These are phyloP conservation scores for Heliornis fulica DNA, from an alignment of 2,113 vertebrate genomes.

Conservation along the genomic window DNA sequence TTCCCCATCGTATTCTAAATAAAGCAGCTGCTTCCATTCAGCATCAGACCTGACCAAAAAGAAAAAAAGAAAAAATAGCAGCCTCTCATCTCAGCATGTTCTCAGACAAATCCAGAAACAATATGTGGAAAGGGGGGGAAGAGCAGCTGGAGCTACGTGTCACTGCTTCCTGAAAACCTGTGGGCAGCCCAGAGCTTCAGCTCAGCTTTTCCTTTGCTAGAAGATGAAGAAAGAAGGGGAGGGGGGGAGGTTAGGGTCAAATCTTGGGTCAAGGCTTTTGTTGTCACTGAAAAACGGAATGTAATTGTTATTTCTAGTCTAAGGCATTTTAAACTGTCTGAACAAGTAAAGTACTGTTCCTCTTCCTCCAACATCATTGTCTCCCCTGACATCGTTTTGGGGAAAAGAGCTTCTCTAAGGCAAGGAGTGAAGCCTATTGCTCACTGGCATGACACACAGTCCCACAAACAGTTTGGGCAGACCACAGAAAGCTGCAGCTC, in stretches of 20 bases:
- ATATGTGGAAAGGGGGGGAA: conserved; percentile 61
- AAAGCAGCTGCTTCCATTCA: conserved; percentile 68
- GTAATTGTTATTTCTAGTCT: conserved; percentile 27
- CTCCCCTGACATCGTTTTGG: background rate
- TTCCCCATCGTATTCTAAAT: conserved; percentile 69
- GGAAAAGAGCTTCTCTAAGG: background rate
- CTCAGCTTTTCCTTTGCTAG: background rate
- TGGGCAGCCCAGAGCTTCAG: background rate
- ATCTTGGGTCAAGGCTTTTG: conserved; percentile 60
- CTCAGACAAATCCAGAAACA: conserved; percentile 67
- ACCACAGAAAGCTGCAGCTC: background rate
- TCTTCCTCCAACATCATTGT: background rate
- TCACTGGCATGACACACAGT: background rate
- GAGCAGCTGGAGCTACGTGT: conserved; percentile 23
- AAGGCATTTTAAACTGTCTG: background rate
- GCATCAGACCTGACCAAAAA: conserved; percentile 31
- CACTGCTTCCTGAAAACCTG: conserved; percentile 52
- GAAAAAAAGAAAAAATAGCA: background rate
- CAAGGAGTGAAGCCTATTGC: background rate
- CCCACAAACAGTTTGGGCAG: background rate
- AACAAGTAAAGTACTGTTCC: background rate
- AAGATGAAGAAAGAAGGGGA: background rate
- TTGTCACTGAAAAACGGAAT: conserved; percentile 70
- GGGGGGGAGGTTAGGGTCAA: background rate
- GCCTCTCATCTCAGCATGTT: conserved; percentile 44